Conservation (phyloP, 2,113 vertebrate species). For the Reinhardtius hippoglossoides region DNA sequence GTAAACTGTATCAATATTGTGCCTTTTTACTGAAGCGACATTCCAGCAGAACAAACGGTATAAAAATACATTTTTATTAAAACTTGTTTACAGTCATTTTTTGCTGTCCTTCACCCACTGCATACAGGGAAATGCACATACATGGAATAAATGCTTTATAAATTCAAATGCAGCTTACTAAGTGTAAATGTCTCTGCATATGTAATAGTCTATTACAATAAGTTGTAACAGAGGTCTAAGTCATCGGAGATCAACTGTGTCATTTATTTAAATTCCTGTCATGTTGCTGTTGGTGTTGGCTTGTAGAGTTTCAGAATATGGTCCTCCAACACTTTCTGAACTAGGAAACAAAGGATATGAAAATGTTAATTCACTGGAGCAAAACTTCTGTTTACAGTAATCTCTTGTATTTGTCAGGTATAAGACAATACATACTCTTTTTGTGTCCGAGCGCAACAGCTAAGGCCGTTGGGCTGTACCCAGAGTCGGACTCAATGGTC, state of each 20-base stretch:
- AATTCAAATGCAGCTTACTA: slow-evolving; percentile 10
- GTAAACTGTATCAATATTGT: slow-evolving; percentile 1
- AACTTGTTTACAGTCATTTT: slow-evolving; percentile 36
- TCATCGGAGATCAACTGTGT: not conserved
- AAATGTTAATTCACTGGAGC: not conserved
- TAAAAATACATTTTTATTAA: slow-evolving; percentile 65
- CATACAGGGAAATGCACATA: slow-evolving; percentile 13
- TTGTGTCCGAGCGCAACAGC: slow-evolving; percentile 92
- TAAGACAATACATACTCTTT: slow-evolving; percentile 82
- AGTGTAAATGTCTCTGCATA: slow-evolving; percentile 24
- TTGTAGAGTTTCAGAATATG: slow-evolving; percentile 87
- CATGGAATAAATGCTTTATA: slow-evolving; percentile 37
- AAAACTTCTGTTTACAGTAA: not conserved
- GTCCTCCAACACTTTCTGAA: slow-evolving; percentile 89
- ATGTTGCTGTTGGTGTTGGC: slow-evolving; percentile 18
- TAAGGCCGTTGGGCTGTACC: slow-evolving; percentile 95
- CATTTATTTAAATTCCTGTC: slow-evolving; percentile 24
- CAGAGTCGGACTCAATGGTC: slow-evolving; percentile 93
- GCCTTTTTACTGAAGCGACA: slow-evolving; percentile 32
- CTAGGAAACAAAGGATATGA: slow-evolving; percentile 63
- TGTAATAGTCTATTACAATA: not conserved
- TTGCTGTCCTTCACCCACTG: slow-evolving; percentile 12
- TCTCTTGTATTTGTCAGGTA: not conserved
- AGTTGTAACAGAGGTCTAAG: not conserved
- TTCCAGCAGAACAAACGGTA: slow-evolving; percentile 28